Evolutionary conservation across 2,888 invertebrate genomes (phyloP).

Genomic region (Zootermopsis nevadensis): DNA sequence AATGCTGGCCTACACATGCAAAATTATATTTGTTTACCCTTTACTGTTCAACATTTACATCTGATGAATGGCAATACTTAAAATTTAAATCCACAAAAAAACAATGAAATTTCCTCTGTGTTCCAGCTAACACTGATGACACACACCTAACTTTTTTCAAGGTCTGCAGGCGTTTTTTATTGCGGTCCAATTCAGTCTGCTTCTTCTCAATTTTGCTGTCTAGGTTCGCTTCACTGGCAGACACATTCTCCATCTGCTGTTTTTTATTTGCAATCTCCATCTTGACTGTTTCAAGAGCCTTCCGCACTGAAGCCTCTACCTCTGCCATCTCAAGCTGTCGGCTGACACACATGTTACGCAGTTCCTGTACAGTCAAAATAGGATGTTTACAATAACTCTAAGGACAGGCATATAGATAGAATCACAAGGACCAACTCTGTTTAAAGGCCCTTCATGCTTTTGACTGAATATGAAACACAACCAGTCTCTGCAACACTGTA

Average conservation of each 20-base stretch:
- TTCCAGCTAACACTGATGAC: too few species aligned
- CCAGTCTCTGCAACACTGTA: too few species aligned
- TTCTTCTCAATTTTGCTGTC: conserved; percentile 94
- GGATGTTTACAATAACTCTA: too few species aligned
- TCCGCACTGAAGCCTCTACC: conserved; percentile 82
- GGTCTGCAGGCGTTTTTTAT: conserved; percentile 92
- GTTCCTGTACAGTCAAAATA: conserved; percentile 67
- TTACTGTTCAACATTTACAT: neutral
- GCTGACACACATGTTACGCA: conserved; percentile 82
- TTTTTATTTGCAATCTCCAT: conserved; percentile 79
- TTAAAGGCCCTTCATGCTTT: too few species aligned
- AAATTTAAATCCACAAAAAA: too few species aligned
- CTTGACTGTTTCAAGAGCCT: conserved; percentile 77
- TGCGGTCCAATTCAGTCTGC: conserved; percentile 88
- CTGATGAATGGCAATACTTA: too few species aligned
- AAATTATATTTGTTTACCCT: neutral
- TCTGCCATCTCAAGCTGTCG: conserved; percentile 83
- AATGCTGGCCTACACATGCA: conserved; percentile 83
- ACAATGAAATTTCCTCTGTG: too few species aligned
- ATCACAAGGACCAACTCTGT: too few species aligned
- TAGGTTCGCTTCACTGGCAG: conserved; percentile 88
- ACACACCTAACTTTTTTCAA: conserved; percentile 89
- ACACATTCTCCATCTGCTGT: conserved; percentile 84
- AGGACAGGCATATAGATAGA: too few species aligned
- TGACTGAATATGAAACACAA: too few species aligned